phyloP scores from a whole-genome alignment of 2,113 vertebrate species.

The Eubucco bourcierii region DNA sequence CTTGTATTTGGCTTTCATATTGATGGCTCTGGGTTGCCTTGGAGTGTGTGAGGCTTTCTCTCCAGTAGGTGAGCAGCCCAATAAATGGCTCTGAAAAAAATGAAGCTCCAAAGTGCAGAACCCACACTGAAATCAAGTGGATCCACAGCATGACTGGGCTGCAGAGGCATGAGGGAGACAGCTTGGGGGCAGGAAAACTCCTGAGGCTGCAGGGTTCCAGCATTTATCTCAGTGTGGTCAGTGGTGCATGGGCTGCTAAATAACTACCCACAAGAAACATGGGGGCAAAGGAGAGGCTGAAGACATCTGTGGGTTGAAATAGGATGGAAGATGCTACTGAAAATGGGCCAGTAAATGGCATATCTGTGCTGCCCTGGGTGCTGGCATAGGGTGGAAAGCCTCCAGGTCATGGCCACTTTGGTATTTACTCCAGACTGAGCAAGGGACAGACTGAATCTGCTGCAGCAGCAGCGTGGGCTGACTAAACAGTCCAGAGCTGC shows the following conservation, averaged over 20 bases:
- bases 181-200: not conserved
- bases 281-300: not conserved
- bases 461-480: not conserved
- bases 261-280: not conserved
- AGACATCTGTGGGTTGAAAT: not conserved
- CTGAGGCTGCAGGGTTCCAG: rapidly evolving
- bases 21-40: not conserved
- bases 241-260: not conserved
- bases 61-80: not conserved
- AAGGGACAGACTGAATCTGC: not conserved
- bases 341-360: not conserved
- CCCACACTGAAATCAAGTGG: not conserved
- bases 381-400: not conserved
- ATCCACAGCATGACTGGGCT: rapidly evolving
- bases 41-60: not conserved
- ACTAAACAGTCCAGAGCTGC: not conserved
- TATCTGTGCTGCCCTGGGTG: not conserved
- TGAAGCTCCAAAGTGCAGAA: not conserved
- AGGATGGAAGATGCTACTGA: not conserved
- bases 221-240: not conserved
- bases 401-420: not conserved
- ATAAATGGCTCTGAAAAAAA: not conserved
- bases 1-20: not conserved
- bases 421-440: not conserved
- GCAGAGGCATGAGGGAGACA: not conserved